Evolutionary conservation across 2,797 vertebrate species (phyloP), one percentile per base, ranked within the genome.

Genomic region (Enteromius thamalakanensis): DNA sequence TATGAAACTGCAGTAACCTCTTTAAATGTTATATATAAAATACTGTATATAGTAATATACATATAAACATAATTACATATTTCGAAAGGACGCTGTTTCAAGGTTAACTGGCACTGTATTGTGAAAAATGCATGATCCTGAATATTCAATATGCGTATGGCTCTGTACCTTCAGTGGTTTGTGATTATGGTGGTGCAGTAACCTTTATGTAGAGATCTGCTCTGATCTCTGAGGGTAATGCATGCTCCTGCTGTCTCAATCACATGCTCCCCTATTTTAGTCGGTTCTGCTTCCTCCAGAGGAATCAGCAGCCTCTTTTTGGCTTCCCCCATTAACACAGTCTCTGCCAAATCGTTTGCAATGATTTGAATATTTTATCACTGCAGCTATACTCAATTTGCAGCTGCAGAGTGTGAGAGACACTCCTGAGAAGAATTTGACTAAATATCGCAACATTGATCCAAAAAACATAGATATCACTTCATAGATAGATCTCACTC

Each of bases 1-100:
- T 71, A 71, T 68, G 69, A 78, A 85, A 85, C 58, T 51, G 23
- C 84, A 53, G 21, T 69, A 64, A 85, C 77, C 75, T 74, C 60
- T 84, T 67, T 45, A 15, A 74, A 47, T 40, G 40, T 40, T 40
- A 40, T 40, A 40, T 9, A 40, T 40, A 40, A 69, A 1, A 42
- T 26, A 26, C 26, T 26, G 26, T 5, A 19, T 17, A 11, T 70
- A 23, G 5, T 14, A 67, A 10, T 10, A 67, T 21, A 19, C 6
- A 12, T 6, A 19, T 19, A 21, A 2, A 74, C 15, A n/a, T 76
- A 58, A 40, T 37, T 42, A 26, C 12, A 60, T 58, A 60, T 60
- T 60, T 40, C 21, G 7, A n/a, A n/a, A 60, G 47, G 17, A 45
- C 21, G 26, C 19, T 9, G 23, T 65, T 32, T 47, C 11, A 7